Evolutionary conservation across 2,888 invertebrate genomes (phyloP).

Genomic region (Ectemnius continuus): DNA sequence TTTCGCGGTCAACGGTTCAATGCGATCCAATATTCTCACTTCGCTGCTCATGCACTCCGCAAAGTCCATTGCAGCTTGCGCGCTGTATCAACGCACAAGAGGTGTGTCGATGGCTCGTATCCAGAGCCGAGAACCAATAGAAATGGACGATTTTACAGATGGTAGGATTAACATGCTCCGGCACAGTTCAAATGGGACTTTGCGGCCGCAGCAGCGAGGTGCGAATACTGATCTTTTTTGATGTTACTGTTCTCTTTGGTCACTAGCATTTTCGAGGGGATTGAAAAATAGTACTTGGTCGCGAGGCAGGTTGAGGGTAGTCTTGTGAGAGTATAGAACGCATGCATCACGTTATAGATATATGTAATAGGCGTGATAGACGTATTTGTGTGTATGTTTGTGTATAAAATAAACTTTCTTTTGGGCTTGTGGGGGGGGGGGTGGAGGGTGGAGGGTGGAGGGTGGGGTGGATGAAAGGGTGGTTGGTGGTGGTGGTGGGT

Average conservation of each 20-base stretch:
- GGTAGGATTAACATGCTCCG: slow-evolving; percentile 51
- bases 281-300: slow-evolving; percentile 45
- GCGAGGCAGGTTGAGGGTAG: slow-evolving; percentile 47
- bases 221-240: slow-evolving; percentile 49
- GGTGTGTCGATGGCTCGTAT: slow-evolving; percentile 51
- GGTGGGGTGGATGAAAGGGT: slow-evolving; percentile 25
- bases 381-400: slow-evolving; percentile 27
- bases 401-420: slow-evolving; percentile 31
- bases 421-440: slow-evolving; percentile 25
- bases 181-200: slow-evolving; percentile 26
- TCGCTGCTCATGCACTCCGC: slow-evolving; percentile 66
- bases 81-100: slow-evolving; percentile 41
- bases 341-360: slow-evolving; percentile 67
- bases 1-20: slow-evolving; percentile 68
- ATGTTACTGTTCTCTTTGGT: slow-evolving; percentile 30
- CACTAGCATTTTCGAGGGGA: slow-evolving; percentile 44
- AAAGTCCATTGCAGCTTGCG: slow-evolving; percentile 55
- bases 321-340: slow-evolving; percentile 65
- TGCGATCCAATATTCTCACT: slow-evolving; percentile 72
- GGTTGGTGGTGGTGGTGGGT: slow-evolving; percentile 40
- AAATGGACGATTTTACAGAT: slow-evolving; percentile 64
- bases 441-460: slow-evolving; percentile 28
- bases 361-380: slow-evolving; percentile 56
- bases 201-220: slow-evolving; percentile 46
- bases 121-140: slow-evolving; percentile 56